Evolutionary conservation across 2,113 vertebrate genomes (phyloP).

Genomic region (Chaetorhynchus papuensis): DNA sequence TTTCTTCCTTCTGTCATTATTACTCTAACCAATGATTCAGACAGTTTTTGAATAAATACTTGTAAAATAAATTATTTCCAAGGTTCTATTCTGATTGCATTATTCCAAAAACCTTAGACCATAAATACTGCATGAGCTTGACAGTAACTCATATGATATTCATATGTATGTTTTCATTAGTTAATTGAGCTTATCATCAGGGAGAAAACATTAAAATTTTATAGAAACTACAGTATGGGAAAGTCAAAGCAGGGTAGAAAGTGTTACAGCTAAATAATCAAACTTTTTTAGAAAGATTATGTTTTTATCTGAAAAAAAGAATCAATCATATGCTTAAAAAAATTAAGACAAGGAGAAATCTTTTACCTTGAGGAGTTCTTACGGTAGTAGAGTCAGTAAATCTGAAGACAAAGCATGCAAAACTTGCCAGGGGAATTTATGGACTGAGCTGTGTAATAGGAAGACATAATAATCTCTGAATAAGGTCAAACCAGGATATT

Average conservation of each 20-base stretch:
- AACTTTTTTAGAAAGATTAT: background rate
- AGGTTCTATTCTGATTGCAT: background rate
- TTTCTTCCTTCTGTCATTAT: background rate
- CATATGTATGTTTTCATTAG: background rate
- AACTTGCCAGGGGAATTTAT: background rate
- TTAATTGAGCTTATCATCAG: background rate
- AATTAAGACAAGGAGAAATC: background rate
- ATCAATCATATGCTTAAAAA: background rate
- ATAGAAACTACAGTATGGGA: background rate
- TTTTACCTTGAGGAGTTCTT: constrained; percentile 23
- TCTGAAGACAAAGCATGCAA: background rate
- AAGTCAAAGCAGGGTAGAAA: background rate
- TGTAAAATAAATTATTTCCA: background rate
- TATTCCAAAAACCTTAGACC: background rate
- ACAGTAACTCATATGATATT: background rate
- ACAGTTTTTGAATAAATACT: background rate
- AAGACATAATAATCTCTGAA: background rate
- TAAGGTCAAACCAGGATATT: constrained; percentile 40
- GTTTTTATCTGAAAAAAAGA: background rate
- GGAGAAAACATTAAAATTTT: background rate
- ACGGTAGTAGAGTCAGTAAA: background rate
- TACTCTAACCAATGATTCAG: background rate
- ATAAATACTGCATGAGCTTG: background rate
- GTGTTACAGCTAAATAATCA: background rate
- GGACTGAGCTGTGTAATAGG: background rate